Base-by-base conservation (phyloP, 2,888 invertebrate genomes). In the Apotomis turbidana region DNA sequence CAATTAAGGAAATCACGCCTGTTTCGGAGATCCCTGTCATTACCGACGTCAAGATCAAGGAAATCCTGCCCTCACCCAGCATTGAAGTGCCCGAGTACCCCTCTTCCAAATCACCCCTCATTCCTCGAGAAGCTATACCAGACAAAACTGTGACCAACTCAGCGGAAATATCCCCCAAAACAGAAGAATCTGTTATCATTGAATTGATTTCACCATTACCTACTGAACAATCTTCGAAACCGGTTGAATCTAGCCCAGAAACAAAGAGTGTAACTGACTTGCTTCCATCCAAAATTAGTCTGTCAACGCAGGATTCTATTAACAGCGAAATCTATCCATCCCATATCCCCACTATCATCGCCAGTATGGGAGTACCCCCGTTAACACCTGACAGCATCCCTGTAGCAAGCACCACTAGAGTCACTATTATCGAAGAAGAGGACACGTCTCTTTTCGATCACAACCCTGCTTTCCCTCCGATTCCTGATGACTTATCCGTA, bases 1-100 rank as follows among this genome's bases (percentile, higher is more conserved):
- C 95, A 0, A 95, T 95, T 46, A 95, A 95, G 77, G 95, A 95
- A 85, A 95, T 95, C 5, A 94, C 95, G 4, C 95, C 94, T 0
- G 94, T 91, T 3, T 91, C 93, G 0, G 91, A 91, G 80, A 91
- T 93, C 46, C 91, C 94, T 1, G 83, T 88, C 63, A 88, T 90
- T 69, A 90, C 90, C 15, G 90, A 91, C 54, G 90, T 93, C 13
- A 92, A 91, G 78, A 91, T 93, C 54, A 93, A 92, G 78, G 91
- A 93, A 79, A 89, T 93, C 49, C 79, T 91, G 38, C 93, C 91
- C 9, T 88, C 89, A 12, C 85, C 88, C 0, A 87, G 86, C 69
- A 85, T 87, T 68, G 91, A 93, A 72, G 87, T 87, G 9, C 83
- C 87, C 10, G 89, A 91, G 76, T 93, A 92, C 76, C 86, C 90